Evolutionary conservation across 2,888 invertebrate species (phyloP).

Genomic region (Drosophila kuntzei): DNA sequence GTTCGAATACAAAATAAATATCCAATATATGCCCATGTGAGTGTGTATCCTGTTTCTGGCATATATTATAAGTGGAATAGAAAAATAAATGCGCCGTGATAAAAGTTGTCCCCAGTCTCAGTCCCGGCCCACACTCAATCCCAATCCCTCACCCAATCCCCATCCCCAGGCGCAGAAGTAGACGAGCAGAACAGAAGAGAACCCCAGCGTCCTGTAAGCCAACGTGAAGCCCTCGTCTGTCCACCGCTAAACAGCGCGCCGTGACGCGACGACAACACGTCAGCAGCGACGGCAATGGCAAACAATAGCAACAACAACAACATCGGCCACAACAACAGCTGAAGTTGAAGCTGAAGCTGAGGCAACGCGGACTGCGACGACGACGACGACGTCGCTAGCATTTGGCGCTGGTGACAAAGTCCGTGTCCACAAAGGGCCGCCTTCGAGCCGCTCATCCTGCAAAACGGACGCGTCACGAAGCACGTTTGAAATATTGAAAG

Average conservation of each 20-base stretch:
- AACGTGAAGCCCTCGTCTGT: slow-evolving; percentile 56
- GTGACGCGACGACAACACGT: slow-evolving; percentile 77
- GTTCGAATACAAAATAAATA: slow-evolving; percentile 83
- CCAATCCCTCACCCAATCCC: slow-evolving; percentile 2
- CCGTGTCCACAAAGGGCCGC: slow-evolving; percentile 71
- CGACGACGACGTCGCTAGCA: slow-evolving; percentile 29
- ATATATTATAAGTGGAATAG: slow-evolving; percentile 84
- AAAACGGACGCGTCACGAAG: slow-evolving; percentile 79
- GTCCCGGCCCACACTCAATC: slow-evolving; percentile 16
- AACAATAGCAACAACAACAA: slow-evolving; percentile 61
- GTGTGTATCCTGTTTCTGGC: slow-evolving; percentile 83
- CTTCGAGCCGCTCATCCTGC: slow-evolving; percentile 69
- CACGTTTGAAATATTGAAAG: slow-evolving; percentile 84
- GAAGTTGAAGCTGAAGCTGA: slow-evolving; percentile 35
- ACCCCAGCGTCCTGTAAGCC: slow-evolving; percentile 43
- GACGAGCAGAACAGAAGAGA: slow-evolving; percentile 19
- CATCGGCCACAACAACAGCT: slow-evolving; percentile 42
- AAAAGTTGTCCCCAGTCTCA: slow-evolving; percentile 71
- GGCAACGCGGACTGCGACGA: slow-evolving; percentile 46
- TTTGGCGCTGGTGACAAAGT: slow-evolving; percentile 62
- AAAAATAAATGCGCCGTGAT: slow-evolving; percentile 83
- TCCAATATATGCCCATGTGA: slow-evolving; percentile 77
- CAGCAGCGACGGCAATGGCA: slow-evolving; percentile 73
- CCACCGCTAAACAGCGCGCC: slow-evolving; percentile 67
- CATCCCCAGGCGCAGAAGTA: slow-evolving; percentile 36